Conservation (phyloP, 2,113 vertebrate genomes). For the Fukomys damarensis region DNA sequence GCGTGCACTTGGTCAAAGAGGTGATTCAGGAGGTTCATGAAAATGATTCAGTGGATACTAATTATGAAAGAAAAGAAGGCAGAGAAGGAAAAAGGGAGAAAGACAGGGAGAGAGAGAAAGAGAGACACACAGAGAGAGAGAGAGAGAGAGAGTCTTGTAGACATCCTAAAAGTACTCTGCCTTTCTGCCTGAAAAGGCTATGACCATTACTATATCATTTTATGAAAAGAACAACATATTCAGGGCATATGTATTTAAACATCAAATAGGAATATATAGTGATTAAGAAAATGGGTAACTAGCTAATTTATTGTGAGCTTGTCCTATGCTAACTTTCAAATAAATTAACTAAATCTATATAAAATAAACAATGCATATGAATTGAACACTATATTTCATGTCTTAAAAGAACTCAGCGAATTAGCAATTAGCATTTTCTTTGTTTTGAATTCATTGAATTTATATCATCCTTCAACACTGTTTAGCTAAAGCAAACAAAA, state of each 20-base stretch:
- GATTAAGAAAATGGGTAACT: slow-evolving; percentile 53
- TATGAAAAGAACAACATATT: neutral
- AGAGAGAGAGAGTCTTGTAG: neutral
- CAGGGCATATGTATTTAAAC: neutral
- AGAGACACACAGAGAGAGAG: neutral
- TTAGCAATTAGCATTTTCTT: slow-evolving; percentile 87
- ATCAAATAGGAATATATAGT: slow-evolving; percentile 1
- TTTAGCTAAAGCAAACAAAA: slow-evolving; percentile 88
- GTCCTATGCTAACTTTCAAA: slow-evolving; percentile 41
- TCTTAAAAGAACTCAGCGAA: slow-evolving; percentile 56
- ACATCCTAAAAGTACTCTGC: neutral
- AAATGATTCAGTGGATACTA: neutral
- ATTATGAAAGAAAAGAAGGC: neutral
- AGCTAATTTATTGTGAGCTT: slow-evolving; percentile 69
- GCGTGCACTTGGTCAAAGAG: neutral
- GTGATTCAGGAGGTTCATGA: neutral
- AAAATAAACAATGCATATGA: slow-evolving; percentile 77
- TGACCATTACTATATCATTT: neutral
- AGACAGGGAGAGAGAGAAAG: neutral
- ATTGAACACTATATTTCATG: slow-evolving; percentile 67
- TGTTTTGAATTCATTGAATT: slow-evolving; percentile 85
- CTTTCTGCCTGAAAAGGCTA: neutral
- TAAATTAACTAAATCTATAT: slow-evolving; percentile 74
- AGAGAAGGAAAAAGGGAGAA: neutral
- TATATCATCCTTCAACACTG: slow-evolving; percentile 84